Evolutionary conservation across 2,797 vertebrate species (phyloP).

Genomic region (Carcharodon carcharias): DNA sequence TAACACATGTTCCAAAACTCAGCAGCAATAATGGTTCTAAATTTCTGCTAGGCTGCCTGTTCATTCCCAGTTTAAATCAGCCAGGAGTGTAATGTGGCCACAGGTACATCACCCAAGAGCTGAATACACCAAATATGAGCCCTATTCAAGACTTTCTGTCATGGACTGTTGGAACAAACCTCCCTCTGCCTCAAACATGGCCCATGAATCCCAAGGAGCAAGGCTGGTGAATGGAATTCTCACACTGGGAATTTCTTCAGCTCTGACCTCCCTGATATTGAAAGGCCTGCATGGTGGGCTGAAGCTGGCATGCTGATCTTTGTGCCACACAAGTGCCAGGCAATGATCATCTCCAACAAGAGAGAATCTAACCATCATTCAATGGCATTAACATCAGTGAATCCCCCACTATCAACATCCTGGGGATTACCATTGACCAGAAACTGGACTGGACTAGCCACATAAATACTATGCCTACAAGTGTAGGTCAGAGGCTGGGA

Average conservation of each 20-base stretch:
- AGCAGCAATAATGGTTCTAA: not conserved
- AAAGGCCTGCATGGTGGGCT: not conserved
- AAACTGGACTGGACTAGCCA: too few relatives aligned
- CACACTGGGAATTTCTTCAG: not conserved
- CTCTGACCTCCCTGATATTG: not conserved
- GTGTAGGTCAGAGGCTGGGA: too few relatives aligned
- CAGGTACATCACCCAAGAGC: not conserved
- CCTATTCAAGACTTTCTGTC: not conserved
- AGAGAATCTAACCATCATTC: too few relatives aligned
- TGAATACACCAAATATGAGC: not conserved
- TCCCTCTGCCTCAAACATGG: not conserved
- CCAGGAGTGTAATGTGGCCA: not conserved
- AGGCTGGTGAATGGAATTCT: not conserved
- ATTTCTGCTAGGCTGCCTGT: not conserved
- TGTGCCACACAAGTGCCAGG: too few relatives aligned
- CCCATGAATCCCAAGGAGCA: not conserved
- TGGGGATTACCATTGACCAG: too few relatives aligned
- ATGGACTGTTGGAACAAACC: not conserved
- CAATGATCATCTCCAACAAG: too few relatives aligned
- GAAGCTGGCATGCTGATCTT: not conserved
- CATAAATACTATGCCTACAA: too few relatives aligned
- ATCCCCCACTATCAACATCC: too few relatives aligned
- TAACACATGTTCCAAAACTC: not conserved
- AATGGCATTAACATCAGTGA: too few relatives aligned
- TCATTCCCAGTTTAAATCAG: not conserved